Evolutionary conservation across 2,113 vertebrate genomes (phyloP).

Genomic region (Brachirus orientalis): DNA sequence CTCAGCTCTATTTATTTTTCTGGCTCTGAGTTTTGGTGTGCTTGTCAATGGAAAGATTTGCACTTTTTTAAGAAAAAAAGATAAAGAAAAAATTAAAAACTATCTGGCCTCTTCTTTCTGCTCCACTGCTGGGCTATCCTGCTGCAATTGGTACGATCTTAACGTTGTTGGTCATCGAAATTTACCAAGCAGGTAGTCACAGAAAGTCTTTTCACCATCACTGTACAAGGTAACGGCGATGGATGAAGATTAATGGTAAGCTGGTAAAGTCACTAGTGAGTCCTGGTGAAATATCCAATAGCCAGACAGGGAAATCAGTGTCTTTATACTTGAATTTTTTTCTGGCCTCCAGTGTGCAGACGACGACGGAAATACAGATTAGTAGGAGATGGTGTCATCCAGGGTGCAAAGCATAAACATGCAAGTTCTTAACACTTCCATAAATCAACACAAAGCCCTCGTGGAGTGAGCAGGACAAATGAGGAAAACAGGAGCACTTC

Average conservation of each 20-base stretch:
- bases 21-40: no score
- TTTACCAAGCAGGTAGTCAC: background rate
- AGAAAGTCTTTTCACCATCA: slow-evolving; percentile 2
- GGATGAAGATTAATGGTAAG: background rate
- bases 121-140: no score
- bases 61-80: no score
- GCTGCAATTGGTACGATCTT: no score
- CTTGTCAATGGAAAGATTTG: no score
- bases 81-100: no score
- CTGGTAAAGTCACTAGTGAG: slow-evolving; percentile 5
- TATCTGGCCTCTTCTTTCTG: no score
- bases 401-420: slow-evolving; percentile 64
- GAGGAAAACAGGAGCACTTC: slow-evolving; percentile 59
- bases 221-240: slow-evolving; percentile 10
- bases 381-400: slow-evolving; percentile 71
- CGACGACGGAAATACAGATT: slow-evolving; percentile 64
- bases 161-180: background rate
- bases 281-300: slow-evolving; percentile 34
- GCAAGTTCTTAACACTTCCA: slow-evolving; percentile 54
- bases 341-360: slow-evolving; percentile 50
- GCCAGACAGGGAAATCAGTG: slow-evolving; percentile 28
- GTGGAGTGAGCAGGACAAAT: slow-evolving; percentile 41
- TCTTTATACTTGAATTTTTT: slow-evolving; percentile 44
- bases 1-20: no score
- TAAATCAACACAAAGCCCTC: slow-evolving; percentile 67